Evolutionary conservation across 2,113 vertebrate genomes (phyloP).

Genomic region (Oncorhynchus kisutch): DNA sequence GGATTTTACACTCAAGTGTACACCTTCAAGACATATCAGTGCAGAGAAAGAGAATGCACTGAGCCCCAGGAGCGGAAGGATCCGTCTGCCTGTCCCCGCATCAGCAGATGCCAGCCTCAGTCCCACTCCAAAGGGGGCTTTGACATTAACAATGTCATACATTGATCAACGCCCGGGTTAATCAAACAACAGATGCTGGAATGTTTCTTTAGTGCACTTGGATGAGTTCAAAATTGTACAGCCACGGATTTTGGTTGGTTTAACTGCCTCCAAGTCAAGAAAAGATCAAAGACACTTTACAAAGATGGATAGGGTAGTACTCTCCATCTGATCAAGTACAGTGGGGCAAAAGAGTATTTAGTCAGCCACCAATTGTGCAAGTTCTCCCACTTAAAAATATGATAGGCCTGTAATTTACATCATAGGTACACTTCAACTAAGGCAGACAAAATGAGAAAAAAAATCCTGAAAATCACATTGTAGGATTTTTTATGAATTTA

Average conservation of each 20-base stretch:
- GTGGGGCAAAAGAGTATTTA: too few relatives aligned
- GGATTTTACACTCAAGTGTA: too few relatives aligned
- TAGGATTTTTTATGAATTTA: too few relatives aligned
- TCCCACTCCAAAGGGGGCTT: not conserved
- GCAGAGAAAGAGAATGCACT: too few relatives aligned
- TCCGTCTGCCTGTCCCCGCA: not conserved
- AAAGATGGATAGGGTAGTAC: not conserved
- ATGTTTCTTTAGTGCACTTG: not conserved
- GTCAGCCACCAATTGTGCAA: too few relatives aligned
- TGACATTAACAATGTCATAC: not conserved
- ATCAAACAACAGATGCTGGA: constrained; percentile 1
- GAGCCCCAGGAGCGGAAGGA: too few relatives aligned
- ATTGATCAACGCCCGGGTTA: not conserved
- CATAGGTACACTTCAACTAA: too few relatives aligned
- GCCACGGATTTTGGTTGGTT: not conserved
- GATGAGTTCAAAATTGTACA: not conserved
- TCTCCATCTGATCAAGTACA: not conserved
- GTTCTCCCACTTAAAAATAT: too few relatives aligned
- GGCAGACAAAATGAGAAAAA: too few relatives aligned
- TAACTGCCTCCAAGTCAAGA: constrained; percentile 7
- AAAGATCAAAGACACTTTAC: not conserved
- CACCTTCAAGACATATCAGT: not conserved
- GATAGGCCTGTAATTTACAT: too few relatives aligned
- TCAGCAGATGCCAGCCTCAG: not conserved
- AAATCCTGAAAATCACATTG: too few relatives aligned